Evolutionary conservation across 1,140 invertebrate genomes (phyloP).

Genomic region (Dinoponera quadriceps): DNA sequence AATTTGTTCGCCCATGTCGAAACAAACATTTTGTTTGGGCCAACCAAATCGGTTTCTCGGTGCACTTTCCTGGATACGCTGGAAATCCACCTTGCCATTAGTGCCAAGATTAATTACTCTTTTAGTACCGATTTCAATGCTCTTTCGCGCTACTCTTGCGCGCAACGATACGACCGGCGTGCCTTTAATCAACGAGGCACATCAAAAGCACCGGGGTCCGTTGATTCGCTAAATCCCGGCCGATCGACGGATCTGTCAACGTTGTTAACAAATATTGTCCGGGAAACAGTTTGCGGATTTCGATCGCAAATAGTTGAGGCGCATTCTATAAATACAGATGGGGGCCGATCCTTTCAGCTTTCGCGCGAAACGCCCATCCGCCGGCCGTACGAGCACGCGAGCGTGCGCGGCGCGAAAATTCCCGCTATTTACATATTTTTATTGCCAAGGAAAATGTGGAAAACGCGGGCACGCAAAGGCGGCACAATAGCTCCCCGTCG

Average conservation of each 20-base stretch:
- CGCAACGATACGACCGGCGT: background rate
- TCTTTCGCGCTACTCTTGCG: slow-evolving; percentile 17
- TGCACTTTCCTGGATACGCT: too few relatives aligned
- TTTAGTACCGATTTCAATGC: background rate
- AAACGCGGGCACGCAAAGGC: background rate
- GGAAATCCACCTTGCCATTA: too few relatives aligned
- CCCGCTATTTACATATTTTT: slow-evolving; percentile 13
- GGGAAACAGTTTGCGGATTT: slow-evolving; percentile 22
- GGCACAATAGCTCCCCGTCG: background rate
- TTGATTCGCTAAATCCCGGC: background rate
- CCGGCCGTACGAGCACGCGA: background rate
- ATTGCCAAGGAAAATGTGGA: background rate
- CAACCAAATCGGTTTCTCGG: too few relatives aligned
- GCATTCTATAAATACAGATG: background rate
- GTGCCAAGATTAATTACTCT: slow-evolving; percentile 41
- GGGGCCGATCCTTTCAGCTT: background rate
- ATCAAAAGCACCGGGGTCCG: background rate
- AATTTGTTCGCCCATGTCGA: too few relatives aligned
- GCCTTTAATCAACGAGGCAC: slow-evolving; percentile 20
- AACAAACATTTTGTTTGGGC: too few relatives aligned
- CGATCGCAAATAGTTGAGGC: background rate
- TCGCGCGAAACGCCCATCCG: background rate
- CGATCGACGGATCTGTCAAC: background rate
- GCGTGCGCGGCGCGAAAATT: background rate
- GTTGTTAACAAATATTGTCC: slow-evolving; percentile 31